phyloP scores from a whole-genome alignment of 2,888 invertebrate genomes.

The Acleris literana region DNA sequence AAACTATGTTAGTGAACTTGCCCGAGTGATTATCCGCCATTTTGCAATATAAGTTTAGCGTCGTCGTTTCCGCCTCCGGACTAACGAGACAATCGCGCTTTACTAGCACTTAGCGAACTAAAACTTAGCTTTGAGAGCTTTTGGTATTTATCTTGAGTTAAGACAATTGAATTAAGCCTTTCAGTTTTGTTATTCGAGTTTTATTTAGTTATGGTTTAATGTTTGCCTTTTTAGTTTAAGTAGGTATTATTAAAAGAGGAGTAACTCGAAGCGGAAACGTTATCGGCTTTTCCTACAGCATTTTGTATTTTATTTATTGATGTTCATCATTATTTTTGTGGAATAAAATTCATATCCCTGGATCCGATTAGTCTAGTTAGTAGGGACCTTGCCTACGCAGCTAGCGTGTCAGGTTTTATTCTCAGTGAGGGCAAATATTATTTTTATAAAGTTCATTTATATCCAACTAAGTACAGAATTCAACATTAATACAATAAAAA shows the following conservation, averaged over 20 bases:
- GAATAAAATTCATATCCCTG: too few species aligned
- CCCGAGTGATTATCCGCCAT: conserved; percentile 11
- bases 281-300: too few species aligned
- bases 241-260: too few species aligned
- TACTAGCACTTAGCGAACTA: conserved; percentile 13
- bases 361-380: background rate
- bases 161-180: conserved; percentile 19
- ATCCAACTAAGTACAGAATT: too few species aligned
- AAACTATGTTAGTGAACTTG: conserved; percentile 8
- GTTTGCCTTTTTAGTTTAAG: background rate
- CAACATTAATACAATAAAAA: too few species aligned
- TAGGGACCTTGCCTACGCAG: background rate
- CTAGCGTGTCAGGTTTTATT: background rate
- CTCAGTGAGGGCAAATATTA: background rate
- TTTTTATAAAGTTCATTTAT: too few species aligned
- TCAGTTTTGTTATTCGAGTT: background rate
- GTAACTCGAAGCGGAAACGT: too few species aligned
- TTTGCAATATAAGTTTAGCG: conserved; percentile 18
- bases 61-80: conserved; percentile 5
- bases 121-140: conserved; percentile 7
- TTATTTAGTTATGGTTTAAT: background rate
- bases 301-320: too few species aligned
- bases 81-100: conserved; percentile 10
- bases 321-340: too few species aligned
- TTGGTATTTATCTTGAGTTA: conserved; percentile 7